Conservation (phyloP, 2,888 invertebrate species). For the Trissoscelio sp. region DNA sequence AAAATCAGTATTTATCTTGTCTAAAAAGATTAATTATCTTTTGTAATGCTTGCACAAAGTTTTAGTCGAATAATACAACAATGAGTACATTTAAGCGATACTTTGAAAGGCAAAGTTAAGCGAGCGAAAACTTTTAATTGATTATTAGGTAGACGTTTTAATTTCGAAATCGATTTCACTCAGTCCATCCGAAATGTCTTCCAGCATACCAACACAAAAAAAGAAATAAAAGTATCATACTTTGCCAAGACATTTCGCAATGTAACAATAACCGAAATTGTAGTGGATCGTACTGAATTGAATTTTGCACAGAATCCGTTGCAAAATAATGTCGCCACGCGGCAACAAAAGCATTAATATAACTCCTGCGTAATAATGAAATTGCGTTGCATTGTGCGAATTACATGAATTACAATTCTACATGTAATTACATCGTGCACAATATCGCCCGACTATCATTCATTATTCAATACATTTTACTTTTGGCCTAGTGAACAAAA, state of each 20-base stretch:
- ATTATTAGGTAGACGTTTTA: neutral
- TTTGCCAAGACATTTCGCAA: neutral
- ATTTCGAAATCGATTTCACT: neutral
- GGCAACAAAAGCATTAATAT: constrained; percentile 15
- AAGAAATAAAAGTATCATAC: neutral
- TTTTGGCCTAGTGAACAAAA: too few relatives aligned
- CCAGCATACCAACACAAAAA: too few relatives aligned
- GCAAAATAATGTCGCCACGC: neutral
- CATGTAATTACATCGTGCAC: neutral
- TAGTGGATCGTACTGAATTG: neutral
- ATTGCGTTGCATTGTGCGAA: constrained; percentile 6
- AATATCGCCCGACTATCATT: neutral
- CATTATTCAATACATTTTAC: too few relatives aligned
- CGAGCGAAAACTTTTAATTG: constrained; percentile 15
- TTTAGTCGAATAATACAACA: neutral
- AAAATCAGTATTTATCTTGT: neutral
- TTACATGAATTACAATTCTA: constrained; percentile 8
- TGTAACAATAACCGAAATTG: constrained; percentile 1
- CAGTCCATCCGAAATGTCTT: neutral
- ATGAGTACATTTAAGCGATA: constrained; percentile 13
- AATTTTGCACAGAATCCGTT: neutral
- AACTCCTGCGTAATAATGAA: constrained; percentile 8
- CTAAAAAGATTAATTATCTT: neutral
- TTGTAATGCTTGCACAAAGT: neutral
- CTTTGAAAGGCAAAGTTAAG: neutral